Conservation (phyloP, 92 coral and sea anemone genomes). For the Nematostella vectensis region DNA sequence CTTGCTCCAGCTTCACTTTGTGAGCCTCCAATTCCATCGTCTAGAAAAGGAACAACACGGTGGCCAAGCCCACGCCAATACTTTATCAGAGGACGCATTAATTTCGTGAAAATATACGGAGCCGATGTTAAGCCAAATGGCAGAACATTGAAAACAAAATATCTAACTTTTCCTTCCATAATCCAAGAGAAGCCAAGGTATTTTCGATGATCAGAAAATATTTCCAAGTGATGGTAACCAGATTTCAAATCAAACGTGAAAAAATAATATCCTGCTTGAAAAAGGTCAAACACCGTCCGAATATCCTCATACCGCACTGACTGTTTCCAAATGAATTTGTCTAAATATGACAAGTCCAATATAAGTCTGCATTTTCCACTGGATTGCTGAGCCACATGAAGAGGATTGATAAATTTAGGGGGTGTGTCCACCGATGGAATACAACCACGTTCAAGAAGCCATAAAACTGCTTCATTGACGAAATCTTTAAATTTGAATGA, state of each 20-base stretch:
- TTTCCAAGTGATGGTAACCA: constrained; percentile 10
- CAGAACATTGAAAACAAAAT: constrained; percentile 16
- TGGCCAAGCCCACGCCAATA: constrained; percentile 27
- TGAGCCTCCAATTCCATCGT: constrained; percentile 28
- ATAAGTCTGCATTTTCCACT: constrained; percentile 5
- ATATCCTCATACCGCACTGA: constrained; percentile 10
- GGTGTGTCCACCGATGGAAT: constrained; percentile 14
- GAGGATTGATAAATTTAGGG: constrained; percentile 17
- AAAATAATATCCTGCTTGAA: constrained; percentile 9
- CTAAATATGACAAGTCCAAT: constrained; percentile 16
- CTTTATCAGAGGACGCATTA: constrained; percentile 15
- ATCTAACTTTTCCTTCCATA: constrained; percentile 3
- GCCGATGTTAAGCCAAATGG: constrained; percentile 47
- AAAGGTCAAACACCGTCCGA: constrained; percentile 10
- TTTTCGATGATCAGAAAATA: constrained; percentile 3
- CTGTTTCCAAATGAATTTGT: constrained; percentile 22
- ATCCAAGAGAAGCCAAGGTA: constrained; percentile 27
- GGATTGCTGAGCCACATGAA: constrained; percentile 15
- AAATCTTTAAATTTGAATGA: constrained; percentile 26
- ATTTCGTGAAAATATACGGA: constrained; percentile 34
- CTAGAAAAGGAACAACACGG: constrained; percentile 22
- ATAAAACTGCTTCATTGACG: constrained; percentile 28
- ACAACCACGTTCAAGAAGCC: constrained; percentile 29
- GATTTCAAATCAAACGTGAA: constrained; percentile 7
- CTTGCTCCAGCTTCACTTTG: neutral